Evolutionary conservation across 2,888 invertebrate genomes (phyloP).

Genomic region (Desoria tigrina): DNA sequence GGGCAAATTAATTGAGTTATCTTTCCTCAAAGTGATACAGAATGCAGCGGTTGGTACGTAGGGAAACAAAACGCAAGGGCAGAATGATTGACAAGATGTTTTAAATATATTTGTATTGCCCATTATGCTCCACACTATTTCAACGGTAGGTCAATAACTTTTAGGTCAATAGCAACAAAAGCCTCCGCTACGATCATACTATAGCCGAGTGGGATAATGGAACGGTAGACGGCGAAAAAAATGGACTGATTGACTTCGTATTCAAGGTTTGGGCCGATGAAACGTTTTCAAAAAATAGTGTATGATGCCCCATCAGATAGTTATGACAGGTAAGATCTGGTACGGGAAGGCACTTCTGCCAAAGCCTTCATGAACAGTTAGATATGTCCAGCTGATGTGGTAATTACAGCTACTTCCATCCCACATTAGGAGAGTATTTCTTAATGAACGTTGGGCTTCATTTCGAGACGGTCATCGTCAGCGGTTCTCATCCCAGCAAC

Average conservation of each 20-base stretch:
- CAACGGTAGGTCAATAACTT: constrained; percentile 2
- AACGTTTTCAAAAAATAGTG: not conserved
- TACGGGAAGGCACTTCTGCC: not conserved
- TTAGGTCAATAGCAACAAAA: constrained; percentile 8
- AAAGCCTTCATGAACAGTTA: constrained; percentile 1
- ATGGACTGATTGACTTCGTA: constrained; percentile 6
- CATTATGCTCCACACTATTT: not conserved
- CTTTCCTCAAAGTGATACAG: not conserved
- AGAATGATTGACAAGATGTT: no score
- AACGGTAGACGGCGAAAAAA: not conserved
- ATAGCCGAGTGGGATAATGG: not conserved
- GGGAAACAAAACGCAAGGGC: no score
- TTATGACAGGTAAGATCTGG: no score
- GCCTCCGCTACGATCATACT: constrained; percentile 1
- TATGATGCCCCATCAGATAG: no score
- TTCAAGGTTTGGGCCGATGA: not conserved
- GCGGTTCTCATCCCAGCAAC: no score
- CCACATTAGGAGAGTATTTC: no score
- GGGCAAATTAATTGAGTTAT: not conserved
- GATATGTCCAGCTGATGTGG: constrained; percentile 9
- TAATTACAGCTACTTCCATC: constrained; percentile 10
- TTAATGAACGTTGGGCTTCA: no score
- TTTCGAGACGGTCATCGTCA: no score
- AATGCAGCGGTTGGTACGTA: no score
- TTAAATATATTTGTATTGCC: no score